phyloP scores from a whole-genome alignment of 2,797 vertebrate genomes.

The Alfaro cultratus region DNA sequence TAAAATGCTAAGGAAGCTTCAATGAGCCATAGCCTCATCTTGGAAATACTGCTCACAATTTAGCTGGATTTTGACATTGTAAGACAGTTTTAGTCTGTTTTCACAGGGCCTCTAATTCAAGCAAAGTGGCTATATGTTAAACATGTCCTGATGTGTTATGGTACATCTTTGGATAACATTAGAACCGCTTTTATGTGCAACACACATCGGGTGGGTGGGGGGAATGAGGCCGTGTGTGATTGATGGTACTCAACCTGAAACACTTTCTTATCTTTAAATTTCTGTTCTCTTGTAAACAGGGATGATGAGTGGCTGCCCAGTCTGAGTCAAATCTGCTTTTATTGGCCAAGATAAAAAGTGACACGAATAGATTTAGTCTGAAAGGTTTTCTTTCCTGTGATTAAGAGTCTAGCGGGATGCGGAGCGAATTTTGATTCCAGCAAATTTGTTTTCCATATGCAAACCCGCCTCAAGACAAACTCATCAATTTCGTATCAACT shows the following conservation, averaged over 20 bases:
- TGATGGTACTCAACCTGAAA: slow-evolving; percentile 29
- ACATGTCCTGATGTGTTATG: not conserved
- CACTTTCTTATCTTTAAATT: slow-evolving; percentile 23
- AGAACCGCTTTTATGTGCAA: slow-evolving; percentile 17
- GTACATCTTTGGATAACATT: slow-evolving; percentile 1
- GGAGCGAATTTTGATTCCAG: slow-evolving; percentile 53
- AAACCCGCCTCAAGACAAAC: slow-evolving; percentile 69
- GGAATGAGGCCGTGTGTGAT: slow-evolving; percentile 10
- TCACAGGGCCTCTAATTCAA: not conserved
- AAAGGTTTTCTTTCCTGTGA: slow-evolving; percentile 69
- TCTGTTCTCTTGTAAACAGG: slow-evolving; percentile 35
- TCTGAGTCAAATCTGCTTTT: slow-evolving; percentile 54
- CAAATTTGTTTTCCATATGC: slow-evolving; percentile 66
- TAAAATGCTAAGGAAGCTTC: not conserved
- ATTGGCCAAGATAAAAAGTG: slow-evolving; percentile 60
- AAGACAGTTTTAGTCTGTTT: not conserved
- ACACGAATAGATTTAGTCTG: slow-evolving; percentile 61
- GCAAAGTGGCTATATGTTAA: not conserved
- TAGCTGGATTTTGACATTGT: not conserved
- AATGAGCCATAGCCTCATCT: not conserved
- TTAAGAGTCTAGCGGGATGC: slow-evolving; percentile 55
- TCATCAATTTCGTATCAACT: slow-evolving; percentile 75
- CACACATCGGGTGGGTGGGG: not conserved
- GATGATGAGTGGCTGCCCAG: slow-evolving; percentile 35
- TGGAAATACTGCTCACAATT: not conserved